A percentile compares a stretch with the other conserved stretches of the same genome.
phyloP scores from a whole-genome alignment of 2,888 invertebrate species.

The Cephalotes varians region DNA sequence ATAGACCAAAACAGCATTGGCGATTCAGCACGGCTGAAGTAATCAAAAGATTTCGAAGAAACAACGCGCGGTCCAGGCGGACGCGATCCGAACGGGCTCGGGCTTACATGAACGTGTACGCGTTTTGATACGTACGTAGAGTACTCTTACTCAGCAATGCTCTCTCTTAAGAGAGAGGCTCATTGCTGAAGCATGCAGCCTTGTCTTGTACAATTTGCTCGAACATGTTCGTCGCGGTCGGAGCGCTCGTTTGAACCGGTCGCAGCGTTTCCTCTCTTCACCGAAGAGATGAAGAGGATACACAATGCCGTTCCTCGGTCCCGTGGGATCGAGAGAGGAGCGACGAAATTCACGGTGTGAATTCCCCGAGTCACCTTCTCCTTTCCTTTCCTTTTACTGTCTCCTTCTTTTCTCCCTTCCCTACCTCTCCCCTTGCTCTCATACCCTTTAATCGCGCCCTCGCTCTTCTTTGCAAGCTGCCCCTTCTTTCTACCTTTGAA shows the following conservation, averaged over 20 bases:
- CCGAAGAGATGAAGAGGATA: constrained; percentile 74
- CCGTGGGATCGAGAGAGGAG: constrained; percentile 74
- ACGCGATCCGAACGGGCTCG: constrained; percentile 9
- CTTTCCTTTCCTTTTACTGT: constrained; percentile 29
- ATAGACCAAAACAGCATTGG: background rate
- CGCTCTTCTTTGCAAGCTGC: background rate
- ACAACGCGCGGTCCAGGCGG: background rate
- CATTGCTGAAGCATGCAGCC: constrained; percentile 78
- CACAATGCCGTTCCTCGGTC: constrained; percentile 67
- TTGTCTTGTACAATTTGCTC: constrained; percentile 83
- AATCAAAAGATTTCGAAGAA: background rate
- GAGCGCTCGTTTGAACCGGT: constrained; percentile 78
- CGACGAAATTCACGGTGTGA: constrained; percentile 80
- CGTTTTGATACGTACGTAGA: constrained; percentile 45
- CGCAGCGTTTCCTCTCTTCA: constrained; percentile 73
- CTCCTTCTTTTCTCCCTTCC: constrained; percentile 42
- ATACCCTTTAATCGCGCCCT: constrained; percentile 24
- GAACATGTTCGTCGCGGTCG: constrained; percentile 80
- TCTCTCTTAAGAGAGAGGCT: constrained; percentile 66
- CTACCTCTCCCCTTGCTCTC: constrained; percentile 35
- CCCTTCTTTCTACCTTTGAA: constrained; percentile 24
- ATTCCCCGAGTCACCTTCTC: constrained; percentile 80
- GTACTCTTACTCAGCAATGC: too few relatives aligned
- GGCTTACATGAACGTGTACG: constrained; percentile 31
- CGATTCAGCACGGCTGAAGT: too few relatives aligned